These are phyloP conservation scores for Argyresthia albistria DNA, from an alignment of 2,888 invertebrate genomes.

Conservation along the genomic window DNA sequence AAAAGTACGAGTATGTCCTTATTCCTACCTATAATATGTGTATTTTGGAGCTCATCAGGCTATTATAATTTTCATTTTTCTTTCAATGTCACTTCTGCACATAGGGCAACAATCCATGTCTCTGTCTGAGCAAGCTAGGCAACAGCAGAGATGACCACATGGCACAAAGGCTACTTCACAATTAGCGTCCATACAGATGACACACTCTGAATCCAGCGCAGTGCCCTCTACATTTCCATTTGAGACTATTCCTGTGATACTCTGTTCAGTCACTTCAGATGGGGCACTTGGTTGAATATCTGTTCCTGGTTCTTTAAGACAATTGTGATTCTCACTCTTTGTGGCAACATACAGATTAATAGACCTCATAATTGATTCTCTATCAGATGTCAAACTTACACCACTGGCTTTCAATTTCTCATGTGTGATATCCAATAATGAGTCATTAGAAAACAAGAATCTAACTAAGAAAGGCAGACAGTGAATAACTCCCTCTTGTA, in stretches of 20 bases:
- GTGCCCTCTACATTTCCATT: slow-evolving; percentile 30
- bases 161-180: slow-evolving; percentile 85
- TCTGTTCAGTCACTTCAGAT: slow-evolving; percentile 25
- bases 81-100: slow-evolving; percentile 80
- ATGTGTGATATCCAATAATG: slow-evolving; percentile 63
- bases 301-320: slow-evolving; percentile 17
- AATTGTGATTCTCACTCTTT: slow-evolving; percentile 34
- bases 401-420: slow-evolving; percentile 73
- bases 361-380: slow-evolving; percentile 75
- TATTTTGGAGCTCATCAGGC: slow-evolving; percentile 10
- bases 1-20: no score
- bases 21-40: no score
- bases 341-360: slow-evolving; percentile 71
- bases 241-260: slow-evolving; percentile 37
- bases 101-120: slow-evolving; percentile 80
- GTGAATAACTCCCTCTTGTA: slow-evolving; percentile 81
- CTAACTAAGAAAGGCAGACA: slow-evolving; percentile 82
- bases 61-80: slow-evolving; percentile 77
- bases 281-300: slow-evolving; percentile 28
- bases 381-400: slow-evolving; percentile 67
- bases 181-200: slow-evolving; percentile 84
- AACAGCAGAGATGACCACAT: slow-evolving; percentile 91
- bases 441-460: slow-evolving; percentile 66
- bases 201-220: slow-evolving; percentile 78
- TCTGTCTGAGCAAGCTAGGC: slow-evolving; percentile 76